These are phyloP conservation scores for Pristiophorus japonicus DNA, from an alignment of 2,113 vertebrate species.

Conservation along the genomic window DNA sequence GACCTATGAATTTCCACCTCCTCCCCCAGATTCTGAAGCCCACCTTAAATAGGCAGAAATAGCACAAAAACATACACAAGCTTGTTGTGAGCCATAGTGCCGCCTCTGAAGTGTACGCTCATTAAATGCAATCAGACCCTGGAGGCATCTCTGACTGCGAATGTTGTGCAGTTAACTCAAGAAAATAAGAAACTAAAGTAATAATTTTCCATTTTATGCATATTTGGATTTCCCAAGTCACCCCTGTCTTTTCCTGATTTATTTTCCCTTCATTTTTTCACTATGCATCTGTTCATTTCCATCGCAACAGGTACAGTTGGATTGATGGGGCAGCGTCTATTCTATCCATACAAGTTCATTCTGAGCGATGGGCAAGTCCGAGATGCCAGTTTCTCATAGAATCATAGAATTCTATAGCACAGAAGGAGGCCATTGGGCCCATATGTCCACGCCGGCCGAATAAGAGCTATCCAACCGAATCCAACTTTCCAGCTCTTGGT, in stretches of 20 bases:
- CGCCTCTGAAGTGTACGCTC: neutral
- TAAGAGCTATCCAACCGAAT: too few species aligned
- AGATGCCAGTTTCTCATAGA: neutral
- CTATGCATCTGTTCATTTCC: neutral
- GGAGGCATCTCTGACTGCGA: neutral
- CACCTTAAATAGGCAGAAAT: neutral
- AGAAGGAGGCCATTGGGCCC: too few species aligned
- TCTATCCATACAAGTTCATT: neutral
- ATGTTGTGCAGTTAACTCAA: neutral
- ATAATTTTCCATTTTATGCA: neutral
- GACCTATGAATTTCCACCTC: neutral
- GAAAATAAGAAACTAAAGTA: neutral
- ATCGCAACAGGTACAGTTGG: neutral
- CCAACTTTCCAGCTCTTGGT: too few species aligned
- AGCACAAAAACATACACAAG: neutral
- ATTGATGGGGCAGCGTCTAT: neutral
- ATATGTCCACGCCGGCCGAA: too few species aligned
- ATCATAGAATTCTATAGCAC: too few species aligned
- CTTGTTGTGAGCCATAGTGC: neutral
- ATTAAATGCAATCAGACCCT: neutral
- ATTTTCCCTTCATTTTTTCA: neutral
- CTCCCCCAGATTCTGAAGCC: neutral
- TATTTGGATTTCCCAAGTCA: conserved; percentile 2
- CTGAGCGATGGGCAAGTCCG: neutral
- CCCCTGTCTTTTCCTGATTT: neutral